Base-by-base conservation (phyloP, 1,140 invertebrate genomes). In the Lineus longissimus region DNA sequence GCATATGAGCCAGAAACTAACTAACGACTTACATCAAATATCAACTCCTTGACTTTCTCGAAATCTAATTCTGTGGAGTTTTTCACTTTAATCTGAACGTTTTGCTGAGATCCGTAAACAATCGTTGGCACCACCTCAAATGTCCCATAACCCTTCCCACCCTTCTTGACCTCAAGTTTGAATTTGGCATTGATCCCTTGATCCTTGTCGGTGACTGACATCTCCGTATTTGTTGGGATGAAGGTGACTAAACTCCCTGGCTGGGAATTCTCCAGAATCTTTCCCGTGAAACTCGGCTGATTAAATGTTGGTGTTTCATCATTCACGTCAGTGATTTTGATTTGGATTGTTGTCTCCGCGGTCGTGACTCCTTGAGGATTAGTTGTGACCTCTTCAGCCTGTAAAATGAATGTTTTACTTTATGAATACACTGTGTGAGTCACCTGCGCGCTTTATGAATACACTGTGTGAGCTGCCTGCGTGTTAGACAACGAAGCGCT, bases 131-230 rank as follows among this genome's bases (percentile, higher is more conserved):
- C 92, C 0, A 96, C 88, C 70, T 95, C 91, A 78, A 97, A 97
- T 1, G 93, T 87, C 65, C 89, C 89, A 51, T 68, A 76, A 13
- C 78, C 92, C 91, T 75, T 61, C 63, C 88, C 86, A 68, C 90
- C 89, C 29, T 89, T 91, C 76, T 90, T 87, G 36, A 96, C 81
- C 60, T 87, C 90, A 68, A 97, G 83, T 61, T 86, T 86, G 82
- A 97, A 96, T 7, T 93, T 94, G 19, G 93, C 93, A 84, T 97
- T 97, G 65, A 89, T 91, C 27, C 94, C 94, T 88, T 95, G 88
- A 83, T 97, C 94, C 76, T 92, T 90, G 84, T 97, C 94, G 79
- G 87, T 94, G 1, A 95, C 91, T 83, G 94, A 90, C 56, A 94
- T 91, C 58, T 90, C 82, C 13, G 87, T 86, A 73, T 90, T 87